Base-by-base conservation (phyloP, 2,888 invertebrate genomes). In the Lottia gigantea region DNA sequence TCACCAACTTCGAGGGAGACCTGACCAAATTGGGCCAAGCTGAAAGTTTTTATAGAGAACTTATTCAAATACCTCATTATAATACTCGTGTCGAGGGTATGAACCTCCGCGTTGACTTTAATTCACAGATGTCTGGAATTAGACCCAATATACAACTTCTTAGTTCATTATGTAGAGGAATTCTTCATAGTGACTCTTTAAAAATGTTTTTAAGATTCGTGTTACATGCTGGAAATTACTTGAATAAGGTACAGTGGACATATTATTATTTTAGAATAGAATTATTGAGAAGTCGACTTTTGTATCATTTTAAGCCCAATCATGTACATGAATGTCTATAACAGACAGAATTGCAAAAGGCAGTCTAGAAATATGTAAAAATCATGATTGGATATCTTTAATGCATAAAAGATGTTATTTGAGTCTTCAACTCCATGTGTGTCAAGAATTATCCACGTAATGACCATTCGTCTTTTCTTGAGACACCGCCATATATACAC, bases 61-160 rank as follows among this genome's bases (percentile, higher is more conserved):
- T 91, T 1, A 80, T 88, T 2, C 77, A 83, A 31, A 78, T 91
- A 15, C 82, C 89, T 70, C 94, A 70, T 86, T 98, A 97, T 89
- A 95, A 95, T 88, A 90, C 97, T 72, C 92, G 97, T 66, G 95
- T 98, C 80, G 97, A 98, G 89, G 94, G 95, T 82, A 97, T 98
- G 97, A 90, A 97, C 65, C 90, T 98, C 66, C 96, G 95, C 86
- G 97, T 96, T 87, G 98, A 98, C 88, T 97, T 97, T 90, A 93
- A 94, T 0, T 92, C 95, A 0, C 96, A 95, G 78, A 93, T 96
- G 87, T 94, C 93, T 67, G 95, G 94, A 84, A 90, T 98, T 81
- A 94, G 96, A 86, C 95, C 96, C 49, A 95, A 96, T 80, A 95
- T 98, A 83, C 94, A 94, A 85, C 93, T 95, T 16, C 94, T 98